These are phyloP conservation scores for Tachypleus tridentatus DNA, from an alignment of 1,140 invertebrate species.

Conservation along the genomic window DNA sequence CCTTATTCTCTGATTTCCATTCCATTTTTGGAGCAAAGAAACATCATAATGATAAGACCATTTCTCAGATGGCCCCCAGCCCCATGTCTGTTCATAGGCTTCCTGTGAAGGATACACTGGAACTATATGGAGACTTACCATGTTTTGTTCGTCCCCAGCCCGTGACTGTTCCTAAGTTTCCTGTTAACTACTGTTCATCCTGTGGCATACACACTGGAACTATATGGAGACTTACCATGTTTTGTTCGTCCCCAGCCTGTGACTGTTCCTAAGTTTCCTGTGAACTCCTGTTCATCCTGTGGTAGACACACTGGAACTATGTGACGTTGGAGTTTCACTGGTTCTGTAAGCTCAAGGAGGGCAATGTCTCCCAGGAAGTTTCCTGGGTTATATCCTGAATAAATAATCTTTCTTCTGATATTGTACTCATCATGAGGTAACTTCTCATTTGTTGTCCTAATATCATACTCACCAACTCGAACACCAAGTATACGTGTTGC, in stretches of 20 bases:
- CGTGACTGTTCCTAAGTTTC: too few species aligned
- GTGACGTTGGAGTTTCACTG: slow-evolving; percentile 58
- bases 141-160: slow-evolving; percentile 21
- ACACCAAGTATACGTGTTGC: slow-evolving; percentile 48
- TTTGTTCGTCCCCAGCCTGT: slow-evolving; percentile 27
- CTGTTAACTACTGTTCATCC: slow-evolving; percentile 34
- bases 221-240: slow-evolving; percentile 18
- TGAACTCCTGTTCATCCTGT: slow-evolving; percentile 36
- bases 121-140: too few species aligned
- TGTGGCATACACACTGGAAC: too few species aligned
- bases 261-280: slow-evolving; percentile 24
- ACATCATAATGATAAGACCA: too few species aligned
- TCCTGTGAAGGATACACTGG: too few species aligned
- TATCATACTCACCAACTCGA: slow-evolving; percentile 80
- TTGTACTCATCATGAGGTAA: slow-evolving; percentile 74
- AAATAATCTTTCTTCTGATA: slow-evolving; percentile 62
- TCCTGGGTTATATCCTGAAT: slow-evolving; percentile 29
- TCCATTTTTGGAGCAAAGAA: too few species aligned
- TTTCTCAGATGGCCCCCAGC: too few species aligned
- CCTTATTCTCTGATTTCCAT: too few species aligned
- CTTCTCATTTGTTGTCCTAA: slow-evolving; percentile 63
- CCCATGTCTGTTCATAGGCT: slow-evolving; percentile 36
- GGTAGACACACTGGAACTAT: slow-evolving; percentile 80
- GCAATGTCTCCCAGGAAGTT: slow-evolving; percentile 76
- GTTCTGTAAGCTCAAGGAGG: slow-evolving; percentile 55